Base-by-base conservation (phyloP, 1,140 invertebrate genomes). In the Megalopta genalis region DNA sequence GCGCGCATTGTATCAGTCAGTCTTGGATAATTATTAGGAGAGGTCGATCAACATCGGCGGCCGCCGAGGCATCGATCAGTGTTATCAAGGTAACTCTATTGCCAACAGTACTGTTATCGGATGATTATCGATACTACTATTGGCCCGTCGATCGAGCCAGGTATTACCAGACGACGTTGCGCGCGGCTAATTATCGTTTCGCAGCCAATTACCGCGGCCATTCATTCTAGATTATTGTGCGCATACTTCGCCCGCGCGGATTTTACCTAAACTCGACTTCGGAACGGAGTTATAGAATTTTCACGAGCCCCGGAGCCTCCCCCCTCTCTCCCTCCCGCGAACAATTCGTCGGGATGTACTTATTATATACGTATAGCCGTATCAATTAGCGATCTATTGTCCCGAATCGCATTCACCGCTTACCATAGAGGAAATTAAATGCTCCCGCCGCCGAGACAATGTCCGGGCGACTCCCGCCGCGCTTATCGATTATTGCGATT, bases 1-100 rank as follows among this genome's bases (percentile, higher is more conserved):
- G 59, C 72, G 74, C 69, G 37, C 64, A 84, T 85, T 70, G 73
- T 70, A 64, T 62, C 76, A 71, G 82, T 85, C 84, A 75, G 78
- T 85, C 84, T 85, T 85, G 82, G 84, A 85, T 85, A 85, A 85
- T 85, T 85, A 85, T 85, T 85, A 85, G 78, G 78, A 77, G 80
- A 80, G 83, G 64, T 85, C 83, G 84, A 81, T 85, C 84, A 85
- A 85, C 84, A 85, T 81, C 69, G 62, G 73, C 75, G 74, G 63
- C 59, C 54, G 57, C 49, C 39, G 62, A 46, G 54, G 74, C 78
- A 85, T 81, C 84, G 82, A 85, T 85, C 84, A 85, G 77, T 75
- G 74, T 81, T 85, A 85, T 84, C 84, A 82, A 81, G 79, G 78
- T 84, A 85, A 85, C 82, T 85, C 84, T 77, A 85, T 85, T 81